phyloP scores from a whole-genome alignment of 2,797 vertebrate species.

The Crocodylus rhombifer region DNA sequence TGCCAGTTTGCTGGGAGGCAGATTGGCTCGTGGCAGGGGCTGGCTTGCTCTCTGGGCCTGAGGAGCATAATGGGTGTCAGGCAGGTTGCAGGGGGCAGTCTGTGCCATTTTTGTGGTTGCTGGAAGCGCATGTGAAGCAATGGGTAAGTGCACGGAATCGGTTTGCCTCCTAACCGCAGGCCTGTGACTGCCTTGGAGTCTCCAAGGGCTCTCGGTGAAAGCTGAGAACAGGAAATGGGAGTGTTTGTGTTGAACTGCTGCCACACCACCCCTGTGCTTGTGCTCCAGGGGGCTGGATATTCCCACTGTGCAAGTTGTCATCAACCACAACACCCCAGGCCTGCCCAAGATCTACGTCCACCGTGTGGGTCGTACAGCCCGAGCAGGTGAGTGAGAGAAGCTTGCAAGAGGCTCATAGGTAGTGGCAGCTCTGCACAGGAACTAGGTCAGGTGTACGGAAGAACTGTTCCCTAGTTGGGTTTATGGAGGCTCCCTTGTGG shows the following conservation, averaged over 20 bases:
- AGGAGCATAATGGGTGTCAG: neutral
- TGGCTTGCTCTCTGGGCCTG: rapidly evolving
- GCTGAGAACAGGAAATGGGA: neutral
- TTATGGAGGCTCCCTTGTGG: rapidly evolving
- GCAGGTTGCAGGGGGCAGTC: neutral
- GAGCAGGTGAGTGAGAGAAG: slow-evolving; percentile 85
- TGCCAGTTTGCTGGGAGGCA: neutral
- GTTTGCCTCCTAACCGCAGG: rapidly evolving
- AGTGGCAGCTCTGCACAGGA: neutral
- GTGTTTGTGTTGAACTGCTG: rapidly evolving
- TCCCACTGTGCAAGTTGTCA: slow-evolving; percentile 93
- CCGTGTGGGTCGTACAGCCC: slow-evolving; percentile 94
- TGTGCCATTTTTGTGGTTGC: rapidly evolving
- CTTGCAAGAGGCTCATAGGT: rapidly evolving
- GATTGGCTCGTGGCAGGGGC: neutral
- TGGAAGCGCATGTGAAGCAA: rapidly evolving
- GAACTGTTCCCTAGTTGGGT: rapidly evolving
- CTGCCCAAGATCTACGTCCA: slow-evolving; percentile 97
- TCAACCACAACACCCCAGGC: slow-evolving; percentile 97
- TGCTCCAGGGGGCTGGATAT: slow-evolving; percentile 92
- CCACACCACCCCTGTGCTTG: rapidly evolving
- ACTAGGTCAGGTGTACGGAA: neutral
- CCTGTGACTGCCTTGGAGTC: neutral
- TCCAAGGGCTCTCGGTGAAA: neutral
- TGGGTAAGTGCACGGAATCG: rapidly evolving